Percentiles rank a stretch among this genome's conserved stretches.
phyloP scores from a whole-genome alignment of 2,888 invertebrate genomes.

The Trachelus tabidus region DNA sequence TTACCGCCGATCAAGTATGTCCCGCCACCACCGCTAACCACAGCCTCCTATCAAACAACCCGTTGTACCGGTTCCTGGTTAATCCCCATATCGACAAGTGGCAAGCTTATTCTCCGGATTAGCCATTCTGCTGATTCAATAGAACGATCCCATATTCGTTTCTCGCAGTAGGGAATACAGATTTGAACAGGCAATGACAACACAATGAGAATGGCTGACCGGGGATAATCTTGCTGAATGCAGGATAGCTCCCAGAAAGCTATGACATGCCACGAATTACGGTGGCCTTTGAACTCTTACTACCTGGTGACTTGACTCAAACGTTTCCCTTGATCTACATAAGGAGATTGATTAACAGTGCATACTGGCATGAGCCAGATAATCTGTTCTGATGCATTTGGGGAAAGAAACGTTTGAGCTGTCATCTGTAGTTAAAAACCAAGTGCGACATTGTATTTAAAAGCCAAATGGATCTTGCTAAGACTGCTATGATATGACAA shows the following conservation, averaged over 20 bases:
- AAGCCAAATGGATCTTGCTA: not conserved
- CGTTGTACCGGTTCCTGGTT: conserved; percentile 33
- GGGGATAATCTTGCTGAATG: not conserved
- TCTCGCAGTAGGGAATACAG: not conserved
- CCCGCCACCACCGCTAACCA: conserved; percentile 67
- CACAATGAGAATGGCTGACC: not conserved
- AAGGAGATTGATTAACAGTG: not conserved
- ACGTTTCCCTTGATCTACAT: not conserved
- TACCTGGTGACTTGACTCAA: not conserved
- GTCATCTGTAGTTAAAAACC: not conserved
- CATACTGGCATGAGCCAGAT: not conserved
- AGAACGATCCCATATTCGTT: not conserved
- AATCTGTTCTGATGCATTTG: not conserved
- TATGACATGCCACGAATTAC: not conserved
- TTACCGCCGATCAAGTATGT: conserved; percentile 69
- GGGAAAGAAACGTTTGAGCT: not conserved
- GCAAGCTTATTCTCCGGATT: not conserved
- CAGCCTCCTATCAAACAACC: conserved; percentile 63
- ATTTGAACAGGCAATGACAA: not conserved
- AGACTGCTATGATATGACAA: not conserved
- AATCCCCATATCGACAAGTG: conserved; percentile 22
- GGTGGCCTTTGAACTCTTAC: not conserved
- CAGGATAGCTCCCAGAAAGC: not conserved
- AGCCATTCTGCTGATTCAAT: not conserved
- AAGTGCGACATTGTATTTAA: not conserved